Base-by-base conservation (phyloP, 2,888 invertebrate species). In the Stramonita haemastoma region DNA sequence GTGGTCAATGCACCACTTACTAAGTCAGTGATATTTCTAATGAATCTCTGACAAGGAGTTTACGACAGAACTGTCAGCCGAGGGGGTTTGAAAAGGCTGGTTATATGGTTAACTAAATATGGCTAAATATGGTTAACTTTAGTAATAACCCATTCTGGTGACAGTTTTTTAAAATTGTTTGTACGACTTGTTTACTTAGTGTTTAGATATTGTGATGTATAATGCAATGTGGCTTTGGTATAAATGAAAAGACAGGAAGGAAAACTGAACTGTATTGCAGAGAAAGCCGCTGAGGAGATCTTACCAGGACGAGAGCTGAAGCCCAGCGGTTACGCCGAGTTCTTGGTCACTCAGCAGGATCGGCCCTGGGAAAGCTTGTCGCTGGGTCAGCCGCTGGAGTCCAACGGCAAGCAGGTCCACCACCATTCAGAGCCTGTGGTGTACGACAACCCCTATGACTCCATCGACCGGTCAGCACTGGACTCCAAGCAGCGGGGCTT, bases 251-350 rank as follows among this genome's bases (percentile, higher is more conserved):
- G 22, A 22, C 15, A 60, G 60, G 73, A 73, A 73, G 22, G 29
- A 73, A 73, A 73, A 26, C 26, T 73, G 17, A n/a, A 73, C 29
- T 70, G 77, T 56, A 57, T 90, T 88, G 66, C 92, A 93, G 93
- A 93, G 88, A 92, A 93, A 87, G 91, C 91, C 86, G 92, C 92
- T 5, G 91, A 92, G 79, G 92, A 92, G 84, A 90, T 92, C 73
- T 92, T 92, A 15, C 94, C 94, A 89, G 94, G 93, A n/a, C 91
- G 91, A 83, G 93, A 94, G 86, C 89, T 90, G 15, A 93, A 92
- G 29, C 93, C 93, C 15, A 93, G 93, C 91, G 93, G 93, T 0
- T 94, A 92, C 88, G 91, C 92, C 32, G 92, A 93, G 70, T 94
- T 91, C 88, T 79, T 94, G 34, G 91, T 93, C 83, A 90, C 92